Percentiles rank a stretch among this genome's conserved stretches.
Evolutionary conservation across 2,888 invertebrate genomes (phyloP).

Genomic region (Polymixis lichenea): DNA sequence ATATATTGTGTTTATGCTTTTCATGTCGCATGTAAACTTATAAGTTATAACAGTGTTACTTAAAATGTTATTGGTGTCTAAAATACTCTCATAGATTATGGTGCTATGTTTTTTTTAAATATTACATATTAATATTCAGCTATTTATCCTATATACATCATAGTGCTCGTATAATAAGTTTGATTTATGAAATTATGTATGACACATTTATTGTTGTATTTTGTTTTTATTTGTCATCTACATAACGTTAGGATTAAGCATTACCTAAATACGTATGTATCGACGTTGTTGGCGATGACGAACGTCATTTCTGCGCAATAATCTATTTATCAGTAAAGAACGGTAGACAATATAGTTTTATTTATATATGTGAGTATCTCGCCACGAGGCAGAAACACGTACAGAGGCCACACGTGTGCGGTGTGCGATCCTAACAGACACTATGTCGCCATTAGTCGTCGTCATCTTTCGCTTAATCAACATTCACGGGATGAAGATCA

Average conservation of each 20-base stretch:
- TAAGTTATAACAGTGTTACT: not conserved
- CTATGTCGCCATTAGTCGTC: slow-evolving; percentile 65
- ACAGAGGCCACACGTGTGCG: slow-evolving; percentile 67
- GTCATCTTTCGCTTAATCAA: slow-evolving; percentile 24
- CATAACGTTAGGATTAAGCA: slow-evolving; percentile 13
- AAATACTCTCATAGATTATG: not conserved
- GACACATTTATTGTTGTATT: slow-evolving; percentile 22
- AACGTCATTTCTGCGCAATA: slow-evolving; percentile 69
- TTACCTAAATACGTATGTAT: slow-evolving; percentile 27
- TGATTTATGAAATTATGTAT: not conserved
- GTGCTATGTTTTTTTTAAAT: not conserved
- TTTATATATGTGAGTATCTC: slow-evolving; percentile 49
- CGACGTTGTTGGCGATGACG: slow-evolving; percentile 47
- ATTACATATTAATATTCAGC: not conserved
- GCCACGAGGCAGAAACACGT: slow-evolving; percentile 69
- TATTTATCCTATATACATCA: not conserved
- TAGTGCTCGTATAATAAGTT: not conserved
- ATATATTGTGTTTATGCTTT: slow-evolving; percentile 9
- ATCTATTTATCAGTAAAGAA: slow-evolving; percentile 62
- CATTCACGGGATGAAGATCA: not conserved
- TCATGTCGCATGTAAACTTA: not conserved
- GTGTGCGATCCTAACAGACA: slow-evolving; percentile 70
- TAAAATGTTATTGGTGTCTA: not conserved
- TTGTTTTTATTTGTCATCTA: slow-evolving; percentile 17
- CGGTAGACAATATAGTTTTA: slow-evolving; percentile 60